Evolutionary conservation across 2,888 invertebrate species (phyloP).

Genomic region (Amphipoea lucens): DNA sequence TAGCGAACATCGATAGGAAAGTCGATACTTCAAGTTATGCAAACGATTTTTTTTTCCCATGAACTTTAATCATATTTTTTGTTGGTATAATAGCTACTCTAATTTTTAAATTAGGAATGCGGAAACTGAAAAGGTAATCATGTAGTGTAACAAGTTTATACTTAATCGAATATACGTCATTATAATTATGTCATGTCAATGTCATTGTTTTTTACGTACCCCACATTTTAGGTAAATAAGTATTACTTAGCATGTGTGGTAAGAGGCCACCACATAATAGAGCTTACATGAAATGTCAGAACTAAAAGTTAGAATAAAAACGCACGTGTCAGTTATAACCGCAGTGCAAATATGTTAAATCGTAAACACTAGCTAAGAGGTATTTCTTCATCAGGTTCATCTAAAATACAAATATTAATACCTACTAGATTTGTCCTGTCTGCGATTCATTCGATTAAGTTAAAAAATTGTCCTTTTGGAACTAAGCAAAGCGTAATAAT

Average conservation of each 20-base stretch:
- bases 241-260: neutral
- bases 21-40: conserved; percentile 24
- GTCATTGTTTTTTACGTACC: neutral
- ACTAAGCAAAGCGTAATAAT: neutral
- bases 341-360: conserved; percentile 20
- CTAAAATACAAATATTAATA: neutral
- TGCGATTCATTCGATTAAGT: neutral
- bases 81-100: conserved; percentile 15
- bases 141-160: conserved; percentile 19
- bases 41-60: conserved; percentile 18
- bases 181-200: neutral
- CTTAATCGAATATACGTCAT: conserved; percentile 8
- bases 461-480: neutral
- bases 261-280: conserved; percentile 11
- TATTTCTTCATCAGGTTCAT: neutral
- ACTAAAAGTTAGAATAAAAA: conserved; percentile 26
- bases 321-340: neutral
- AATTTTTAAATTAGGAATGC: conserved; percentile 41
- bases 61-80: conserved; percentile 9
- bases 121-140: conserved; percentile 35
- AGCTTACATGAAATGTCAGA: conserved; percentile 50
- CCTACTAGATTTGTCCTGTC: neutral
- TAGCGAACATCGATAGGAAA: conserved; percentile 47
- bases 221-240: neutral
- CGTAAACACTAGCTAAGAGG: neutral